phyloP scores from a whole-genome alignment of 2,888 invertebrate genomes.

The Eucriotettix oculatus region DNA sequence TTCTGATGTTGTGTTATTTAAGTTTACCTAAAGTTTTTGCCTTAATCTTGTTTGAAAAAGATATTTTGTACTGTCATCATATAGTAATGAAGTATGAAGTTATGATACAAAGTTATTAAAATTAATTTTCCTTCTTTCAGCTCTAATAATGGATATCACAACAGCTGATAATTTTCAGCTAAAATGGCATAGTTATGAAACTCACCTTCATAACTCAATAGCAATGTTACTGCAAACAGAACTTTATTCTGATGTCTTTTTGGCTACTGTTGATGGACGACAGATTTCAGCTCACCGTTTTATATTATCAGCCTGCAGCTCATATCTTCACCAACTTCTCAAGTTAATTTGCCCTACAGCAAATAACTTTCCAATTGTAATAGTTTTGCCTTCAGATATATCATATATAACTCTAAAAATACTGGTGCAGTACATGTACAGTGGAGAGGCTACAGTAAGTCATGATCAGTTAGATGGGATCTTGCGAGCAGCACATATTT shows the following conservation, averaged over 20 bases:
- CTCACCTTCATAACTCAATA: conserved; percentile 66
- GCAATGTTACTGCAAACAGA: conserved; percentile 62
- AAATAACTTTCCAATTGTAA: conserved; percentile 29
- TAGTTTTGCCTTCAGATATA: conserved; percentile 66
- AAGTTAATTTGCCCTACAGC: conserved; percentile 27
- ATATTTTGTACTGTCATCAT: no score
- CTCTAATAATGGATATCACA: conserved; percentile 30
- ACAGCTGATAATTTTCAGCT: conserved; percentile 65
- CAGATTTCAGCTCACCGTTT: conserved; percentile 75
- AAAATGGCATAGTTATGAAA: conserved; percentile 76
- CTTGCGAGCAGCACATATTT: conserved; percentile 61
- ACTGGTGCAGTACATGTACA: conserved; percentile 74
- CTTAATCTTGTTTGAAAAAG: no score
- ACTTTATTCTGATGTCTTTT: conserved; percentile 64
- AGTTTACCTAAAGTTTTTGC: no score
- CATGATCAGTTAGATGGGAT: conserved; percentile 71
- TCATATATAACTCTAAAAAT: conserved; percentile 64
- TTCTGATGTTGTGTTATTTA: no score
- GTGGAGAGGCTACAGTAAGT: conserved; percentile 67
- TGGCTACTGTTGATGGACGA: conserved; percentile 61
- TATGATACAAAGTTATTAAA: background rate
- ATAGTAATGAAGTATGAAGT: no score
- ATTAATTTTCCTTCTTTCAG: background rate
- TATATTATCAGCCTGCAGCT: conserved; percentile 67
- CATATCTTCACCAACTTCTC: conserved; percentile 38